Evolutionary conservation across 2,113 vertebrate genomes (phyloP).

Genomic region (Himantopus leucocephalus): DNA sequence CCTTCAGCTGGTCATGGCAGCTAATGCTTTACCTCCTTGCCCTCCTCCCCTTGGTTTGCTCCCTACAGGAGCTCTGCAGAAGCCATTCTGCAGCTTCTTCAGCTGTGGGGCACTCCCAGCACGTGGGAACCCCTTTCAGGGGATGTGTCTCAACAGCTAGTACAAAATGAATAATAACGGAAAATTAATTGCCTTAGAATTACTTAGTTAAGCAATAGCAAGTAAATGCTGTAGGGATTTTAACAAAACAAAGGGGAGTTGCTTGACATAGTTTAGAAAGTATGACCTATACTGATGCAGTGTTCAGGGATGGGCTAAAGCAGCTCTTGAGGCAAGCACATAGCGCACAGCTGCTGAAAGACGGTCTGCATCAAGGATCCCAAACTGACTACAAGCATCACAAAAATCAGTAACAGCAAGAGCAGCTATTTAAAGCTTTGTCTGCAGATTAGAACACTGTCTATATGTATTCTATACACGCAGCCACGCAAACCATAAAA

Average conservation of each 20-base stretch:
- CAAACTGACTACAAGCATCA: background rate
- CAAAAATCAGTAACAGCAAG: background rate
- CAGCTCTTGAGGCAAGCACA: background rate
- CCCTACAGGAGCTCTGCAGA: background rate
- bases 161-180: background rate
- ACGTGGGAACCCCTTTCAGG: background rate
- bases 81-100: background rate
- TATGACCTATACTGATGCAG: background rate
- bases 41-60: background rate
- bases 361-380: background rate
- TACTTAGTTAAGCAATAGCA: background rate
- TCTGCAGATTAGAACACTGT: background rate
- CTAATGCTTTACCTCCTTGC: background rate
- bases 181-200: constrained; percentile 1
- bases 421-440: background rate
- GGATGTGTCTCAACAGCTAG: background rate
- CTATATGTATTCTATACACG: background rate
- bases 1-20: background rate
- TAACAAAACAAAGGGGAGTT: background rate
- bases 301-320: background rate
- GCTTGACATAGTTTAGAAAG: background rate
- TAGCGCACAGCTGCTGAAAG: background rate
- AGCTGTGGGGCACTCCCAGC: background rate
- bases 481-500: background rate
- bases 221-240: background rate